Evolutionary conservation across 1,140 invertebrate species (phyloP).

Genomic region (Lepidostoma basale): DNA sequence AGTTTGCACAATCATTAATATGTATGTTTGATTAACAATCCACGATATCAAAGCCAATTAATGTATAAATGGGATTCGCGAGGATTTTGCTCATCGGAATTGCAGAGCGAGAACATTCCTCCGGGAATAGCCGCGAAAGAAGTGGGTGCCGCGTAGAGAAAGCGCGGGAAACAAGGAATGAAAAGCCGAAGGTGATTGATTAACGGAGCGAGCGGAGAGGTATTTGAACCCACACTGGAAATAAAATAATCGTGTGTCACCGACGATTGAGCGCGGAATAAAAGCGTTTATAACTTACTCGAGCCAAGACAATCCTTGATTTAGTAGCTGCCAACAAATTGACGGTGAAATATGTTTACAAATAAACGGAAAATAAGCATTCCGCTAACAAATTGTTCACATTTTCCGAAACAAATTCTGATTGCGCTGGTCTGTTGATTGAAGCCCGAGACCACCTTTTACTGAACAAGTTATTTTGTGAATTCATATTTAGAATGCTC

Average conservation of each 20-base stretch:
- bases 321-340: constrained; percentile 20
- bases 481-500: no score
- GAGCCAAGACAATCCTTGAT: constrained; percentile 21
- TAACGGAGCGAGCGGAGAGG: not conserved
- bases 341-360: constrained; percentile 19
- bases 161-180: constrained; percentile 5
- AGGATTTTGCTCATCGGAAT: not conserved
- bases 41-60: no score
- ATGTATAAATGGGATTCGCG: no score
- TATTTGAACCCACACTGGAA: constrained; percentile 21
- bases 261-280: constrained; percentile 5
- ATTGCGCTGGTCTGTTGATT: no score
- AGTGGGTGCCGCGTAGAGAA: not conserved
- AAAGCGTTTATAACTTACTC: constrained; percentile 20
- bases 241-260: not conserved
- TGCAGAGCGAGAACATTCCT: constrained; percentile 8
- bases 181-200: constrained; percentile 5
- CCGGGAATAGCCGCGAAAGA: not conserved
- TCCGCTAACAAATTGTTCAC: constrained; percentile 1
- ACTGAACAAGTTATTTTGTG: no score
- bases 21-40: no score
- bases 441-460: no score
- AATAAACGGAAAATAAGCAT: constrained; percentile 17
- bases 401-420: constrained; percentile 1
- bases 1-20: no score